phyloP scores from a whole-genome alignment of 2,888 invertebrate genomes.

The Tiliacea citrago region DNA sequence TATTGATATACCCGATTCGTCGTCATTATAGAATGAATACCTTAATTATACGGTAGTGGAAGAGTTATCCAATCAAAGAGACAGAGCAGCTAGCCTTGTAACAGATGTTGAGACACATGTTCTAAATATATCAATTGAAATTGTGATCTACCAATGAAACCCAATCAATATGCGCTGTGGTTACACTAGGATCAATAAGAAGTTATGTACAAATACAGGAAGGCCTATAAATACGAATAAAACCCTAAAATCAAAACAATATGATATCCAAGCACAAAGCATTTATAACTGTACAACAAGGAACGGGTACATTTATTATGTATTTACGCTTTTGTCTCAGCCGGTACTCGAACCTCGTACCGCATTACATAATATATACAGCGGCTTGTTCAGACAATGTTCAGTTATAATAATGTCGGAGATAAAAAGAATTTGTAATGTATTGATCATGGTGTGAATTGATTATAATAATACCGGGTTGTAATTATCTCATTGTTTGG shows the following conservation, averaged over 20 bases:
- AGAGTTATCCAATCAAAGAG: neutral
- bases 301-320: slow-evolving; percentile 50
- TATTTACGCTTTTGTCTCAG: slow-evolving; percentile 45
- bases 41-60: no score
- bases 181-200: slow-evolving; percentile 4
- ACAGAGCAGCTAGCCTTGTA: no score
- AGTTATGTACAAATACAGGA: no score
- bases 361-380: slow-evolving; percentile 57
- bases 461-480: neutral
- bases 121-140: neutral
- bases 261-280: slow-evolving; percentile 21
- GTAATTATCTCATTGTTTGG: neutral
- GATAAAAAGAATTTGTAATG: slow-evolving; percentile 48
- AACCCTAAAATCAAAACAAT: slow-evolving; percentile 24
- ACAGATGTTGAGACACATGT: no score
- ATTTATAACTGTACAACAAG: slow-evolving; percentile 24
- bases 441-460: slow-evolving; percentile 22
- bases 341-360: slow-evolving; percentile 35
- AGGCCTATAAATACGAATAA: slow-evolving; percentile 3
- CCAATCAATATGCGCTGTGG: no score
- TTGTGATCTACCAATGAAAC: neutral
- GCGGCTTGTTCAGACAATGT: slow-evolving; percentile 30
- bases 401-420: slow-evolving; percentile 36
- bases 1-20: no score
- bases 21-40: neutral